Percentiles rank a stretch among this genome's conserved stretches.
Conservation (phyloP, 1,140 invertebrate genomes). For the Leguminivora glycinivorella region DNA sequence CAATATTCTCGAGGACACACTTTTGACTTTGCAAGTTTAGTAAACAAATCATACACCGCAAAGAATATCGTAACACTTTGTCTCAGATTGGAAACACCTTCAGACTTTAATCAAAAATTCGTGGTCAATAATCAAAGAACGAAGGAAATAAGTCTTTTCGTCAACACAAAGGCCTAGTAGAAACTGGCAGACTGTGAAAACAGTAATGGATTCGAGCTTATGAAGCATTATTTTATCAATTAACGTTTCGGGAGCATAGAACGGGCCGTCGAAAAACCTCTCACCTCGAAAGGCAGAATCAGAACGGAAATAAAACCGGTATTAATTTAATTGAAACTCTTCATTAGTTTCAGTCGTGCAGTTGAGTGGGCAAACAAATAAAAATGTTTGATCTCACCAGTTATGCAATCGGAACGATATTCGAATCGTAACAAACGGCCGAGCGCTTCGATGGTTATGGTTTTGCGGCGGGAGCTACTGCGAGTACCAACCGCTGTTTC, state of each 20-base stretch:
- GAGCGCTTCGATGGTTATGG: constrained; percentile 38
- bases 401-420: constrained; percentile 65
- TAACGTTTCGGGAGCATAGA: constrained; percentile 44
- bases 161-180: constrained; percentile 24
- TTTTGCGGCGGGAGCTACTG: constrained; percentile 32
- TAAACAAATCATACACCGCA: constrained; percentile 1
- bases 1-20: constrained; percentile 21
- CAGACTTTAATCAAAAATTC: constrained; percentile 11
- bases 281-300: constrained; percentile 46
- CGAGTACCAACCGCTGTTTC: neutral
- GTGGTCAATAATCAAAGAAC: constrained; percentile 14
- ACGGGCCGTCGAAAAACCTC: constrained; percentile 45
- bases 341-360: constrained; percentile 72
- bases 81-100: neutral
- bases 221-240: constrained; percentile 53
- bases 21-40: constrained; percentile 18
- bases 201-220: constrained; percentile 49
- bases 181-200: constrained; percentile 34
- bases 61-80: neutral
- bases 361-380: constrained; percentile 71
- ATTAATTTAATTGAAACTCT: constrained; percentile 75
- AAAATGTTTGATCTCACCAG: constrained; percentile 71
- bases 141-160: constrained; percentile 26
- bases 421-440: constrained; percentile 61
- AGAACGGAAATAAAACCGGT: constrained; percentile 65